Evolutionary conservation across 2,888 invertebrate genomes (phyloP), one percentile per base, ranked within the genome.

Genomic region (Ryuthela nishihirai): DNA sequence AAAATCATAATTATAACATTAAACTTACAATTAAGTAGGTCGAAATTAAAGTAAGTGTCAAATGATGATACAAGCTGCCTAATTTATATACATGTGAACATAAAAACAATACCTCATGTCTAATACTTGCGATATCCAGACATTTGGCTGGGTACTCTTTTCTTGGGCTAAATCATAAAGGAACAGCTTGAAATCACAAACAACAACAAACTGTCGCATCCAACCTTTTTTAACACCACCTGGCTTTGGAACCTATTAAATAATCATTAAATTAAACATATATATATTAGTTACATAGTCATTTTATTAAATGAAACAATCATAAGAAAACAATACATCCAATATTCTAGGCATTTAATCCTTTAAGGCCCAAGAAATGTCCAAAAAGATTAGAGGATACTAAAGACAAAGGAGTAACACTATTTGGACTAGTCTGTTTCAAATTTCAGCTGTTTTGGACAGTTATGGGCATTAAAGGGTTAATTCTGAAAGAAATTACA

Each of bases 211-310:
- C 75, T 97, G 95, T 62, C 92, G 82, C 73, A 91, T 85, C 98
- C 98, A 99, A 59, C 98, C 98, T 74, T 93, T 92, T 74, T 95
- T 94, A 35, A 99, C 95, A 40, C 97, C 97, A 12, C 95, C 97
- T 24, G 87, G 88, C 75, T 94, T 93, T 3, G 98, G 98, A 61
- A 49, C 64, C 65, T 58, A 35, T 18, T 23, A 38, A 25, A 15
- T n/a, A 47, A 18, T 32, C 18, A 39, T 7, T 20, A 1, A 29
- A 46, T 23, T n/a, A 45, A 21, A 29, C 59, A 69, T 67, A 64
- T 73, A 73, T 73, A 81, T 80, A n/a, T 85, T 84, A 72, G 83
- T 6, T 15, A 34, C n/a, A 34, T 34, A 34, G 17, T 10, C 4
- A n/a, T 15, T 9, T 15, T n/a, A n/a, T 34, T 4, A 34, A 34